A percentile compares a stretch with the other conserved stretches of the same genome.
phyloP scores from a whole-genome alignment of 2,888 invertebrate genomes.

The Incurvaria masculella region DNA sequence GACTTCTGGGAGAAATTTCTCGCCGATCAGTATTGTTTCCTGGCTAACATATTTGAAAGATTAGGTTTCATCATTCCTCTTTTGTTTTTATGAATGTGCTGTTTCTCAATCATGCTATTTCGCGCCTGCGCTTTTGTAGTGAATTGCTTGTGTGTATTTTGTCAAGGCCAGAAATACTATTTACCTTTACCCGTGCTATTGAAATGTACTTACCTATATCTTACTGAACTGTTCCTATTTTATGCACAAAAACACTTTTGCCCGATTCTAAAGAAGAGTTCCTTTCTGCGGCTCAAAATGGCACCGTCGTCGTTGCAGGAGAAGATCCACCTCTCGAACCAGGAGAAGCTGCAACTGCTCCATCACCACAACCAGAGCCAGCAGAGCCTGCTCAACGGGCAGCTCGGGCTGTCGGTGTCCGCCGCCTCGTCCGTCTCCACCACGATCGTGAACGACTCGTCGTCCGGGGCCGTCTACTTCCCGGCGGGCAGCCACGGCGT shows the following conservation, averaged over 20 bases:
- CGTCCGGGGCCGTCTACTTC: constrained; percentile 38
- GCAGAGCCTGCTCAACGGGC: constrained; percentile 42
- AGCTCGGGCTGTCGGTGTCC: constrained; percentile 43
- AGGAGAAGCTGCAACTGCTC: constrained; percentile 45
- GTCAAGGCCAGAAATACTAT: no score
- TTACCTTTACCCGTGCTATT: not conserved
- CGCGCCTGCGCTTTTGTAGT: no score
- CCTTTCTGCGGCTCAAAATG: not conserved
- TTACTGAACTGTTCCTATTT: not conserved
- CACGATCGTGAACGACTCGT: constrained; percentile 33
- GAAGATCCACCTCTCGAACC: constrained; percentile 47
- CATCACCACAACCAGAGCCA: constrained; percentile 52
- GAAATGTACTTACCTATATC: not conserved
- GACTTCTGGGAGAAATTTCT: not conserved
- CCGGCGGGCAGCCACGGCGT: constrained; percentile 35
- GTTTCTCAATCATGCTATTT: not conserved
- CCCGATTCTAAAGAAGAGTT: not conserved
- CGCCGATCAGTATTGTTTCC: no score
- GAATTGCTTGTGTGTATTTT: no score
- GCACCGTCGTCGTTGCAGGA: constrained; percentile 47
- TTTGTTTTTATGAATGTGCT: no score
- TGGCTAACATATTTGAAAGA: not conserved
- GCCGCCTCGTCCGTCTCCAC: constrained; percentile 34
- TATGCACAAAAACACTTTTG: no score
- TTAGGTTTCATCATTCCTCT: no score